Conservation (phyloP, 2,113 vertebrate genomes). For the Platichthys stellatus region DNA sequence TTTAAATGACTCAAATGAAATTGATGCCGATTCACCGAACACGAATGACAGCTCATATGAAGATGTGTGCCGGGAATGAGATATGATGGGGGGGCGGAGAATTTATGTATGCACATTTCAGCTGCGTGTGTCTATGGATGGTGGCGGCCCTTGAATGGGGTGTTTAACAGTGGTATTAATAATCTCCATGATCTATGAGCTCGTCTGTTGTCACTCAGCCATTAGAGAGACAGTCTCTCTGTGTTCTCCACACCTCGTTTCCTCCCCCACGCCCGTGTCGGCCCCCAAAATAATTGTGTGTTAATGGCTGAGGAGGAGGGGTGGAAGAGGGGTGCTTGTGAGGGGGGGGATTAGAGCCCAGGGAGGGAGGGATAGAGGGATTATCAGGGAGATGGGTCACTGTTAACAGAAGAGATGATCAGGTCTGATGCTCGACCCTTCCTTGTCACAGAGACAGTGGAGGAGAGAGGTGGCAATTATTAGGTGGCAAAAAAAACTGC, state of each 20-base stretch:
- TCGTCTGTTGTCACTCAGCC: conserved; percentile 79
- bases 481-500: conserved; percentile 13
- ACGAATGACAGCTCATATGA: conserved; percentile 77
- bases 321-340: conserved; percentile 38
- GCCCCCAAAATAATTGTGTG: conserved; percentile 78
- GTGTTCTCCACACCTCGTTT: conserved; percentile 82
- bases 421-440: conserved; percentile 67
- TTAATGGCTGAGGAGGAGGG: conserved; percentile 74
- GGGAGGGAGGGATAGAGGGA: conserved; percentile 50
- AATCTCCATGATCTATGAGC: conserved; percentile 81
- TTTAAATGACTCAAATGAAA: conserved; percentile 80
- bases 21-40: conserved; percentile 76
- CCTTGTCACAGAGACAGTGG: conserved; percentile 14
- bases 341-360: conserved; percentile 49
- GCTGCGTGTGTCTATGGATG: conserved; percentile 42
- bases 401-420: conserved; percentile 72
- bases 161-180: conserved; percentile 80
- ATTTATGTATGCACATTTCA: conserved; percentile 10
- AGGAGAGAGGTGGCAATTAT: conserved; percentile 34
- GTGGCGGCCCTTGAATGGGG: conserved; percentile 58
- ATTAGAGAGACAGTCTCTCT: conserved; percentile 73
- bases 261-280: conserved; percentile 66
- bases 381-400: conserved; percentile 70
- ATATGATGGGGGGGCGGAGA: conserved; percentile 46
- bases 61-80: conserved; percentile 71